Base-by-base conservation (phyloP, 2,113 vertebrate genomes). In the Sisor rabdophorus region DNA sequence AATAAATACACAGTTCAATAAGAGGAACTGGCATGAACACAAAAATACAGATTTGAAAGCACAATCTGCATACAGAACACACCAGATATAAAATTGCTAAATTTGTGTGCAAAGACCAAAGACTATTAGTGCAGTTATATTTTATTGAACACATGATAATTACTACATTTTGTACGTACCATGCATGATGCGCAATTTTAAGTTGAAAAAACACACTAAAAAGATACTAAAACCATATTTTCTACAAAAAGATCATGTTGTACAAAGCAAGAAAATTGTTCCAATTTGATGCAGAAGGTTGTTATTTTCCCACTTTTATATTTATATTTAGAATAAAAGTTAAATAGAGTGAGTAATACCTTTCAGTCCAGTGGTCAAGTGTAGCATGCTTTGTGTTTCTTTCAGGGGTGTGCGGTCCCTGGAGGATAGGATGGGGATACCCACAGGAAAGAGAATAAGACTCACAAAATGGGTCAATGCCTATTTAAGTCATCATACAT, bases 341-440 rank as follows among this genome's bases (percentile, higher is more conserved):
- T 82, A 82, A 82, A 82, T 76, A 22, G 54, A 53, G 53, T 79
- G 40, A 44, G 22, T 59, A 44, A 68, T 65, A 54, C 71, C 32
- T 72, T 72, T 55, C 58, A 22, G 22, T 82, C 61, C 47, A 72
- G 67, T 48, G 61, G 69, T 73, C 70, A 32, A 55, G 69, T 24
- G 67, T 36, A 24, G 61, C 20, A 56, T 52, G 11, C 61, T 83
- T 53, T 70, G 67, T 71, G 53, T 47, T 64, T 30, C 28, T 82
- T 84, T 81, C 78, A 53, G 55, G 69, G 81, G 81, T 40, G 32
- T 47, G 19, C n/a, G 70, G 76, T 67, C 75, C 81, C 81, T 82
- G 28, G 69, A 77, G 68, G 72, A 75, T 20, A 65, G 53, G 2
- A 52, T 40, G 17, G 44, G 55, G 32, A 79, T 76, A 32, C 13